A percentile compares a stretch with the other conserved stretches of the same genome.
Evolutionary conservation across 2,888 invertebrate species (phyloP).

Genomic region (Nemapogon koenigi): DNA sequence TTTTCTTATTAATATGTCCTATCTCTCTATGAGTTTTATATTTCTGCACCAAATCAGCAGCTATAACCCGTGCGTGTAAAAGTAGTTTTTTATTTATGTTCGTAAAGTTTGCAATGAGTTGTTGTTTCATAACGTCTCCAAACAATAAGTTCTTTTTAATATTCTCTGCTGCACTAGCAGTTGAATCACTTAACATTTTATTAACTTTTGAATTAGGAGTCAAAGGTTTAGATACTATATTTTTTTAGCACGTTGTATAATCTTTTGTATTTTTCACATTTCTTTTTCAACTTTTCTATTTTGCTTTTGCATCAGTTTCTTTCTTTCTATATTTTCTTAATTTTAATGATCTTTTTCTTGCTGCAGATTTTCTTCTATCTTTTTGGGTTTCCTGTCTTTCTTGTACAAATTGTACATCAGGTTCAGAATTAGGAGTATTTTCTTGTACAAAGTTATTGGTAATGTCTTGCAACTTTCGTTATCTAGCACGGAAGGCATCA

Average conservation of each 20-base stretch:
- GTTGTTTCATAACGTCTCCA: constrained; percentile 15
- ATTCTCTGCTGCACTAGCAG: constrained; percentile 14
- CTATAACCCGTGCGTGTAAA: constrained; percentile 13
- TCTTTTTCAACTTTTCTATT: constrained; percentile 13
- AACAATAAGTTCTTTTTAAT: constrained; percentile 16
- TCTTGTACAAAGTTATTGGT: constrained; percentile 10
- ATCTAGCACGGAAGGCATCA: too few species aligned
- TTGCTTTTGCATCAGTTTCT: constrained; percentile 11
- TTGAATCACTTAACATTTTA: constrained; percentile 11
- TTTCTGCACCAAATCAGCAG: constrained; percentile 7
- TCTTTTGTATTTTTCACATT: constrained; percentile 14
- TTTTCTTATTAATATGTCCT: constrained; percentile 11
- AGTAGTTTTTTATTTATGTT: constrained; percentile 13
- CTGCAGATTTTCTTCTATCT: too few species aligned
- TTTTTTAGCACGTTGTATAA: constrained; percentile 16
- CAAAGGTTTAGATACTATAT: too few species aligned
- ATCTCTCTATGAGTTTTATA: constrained; percentile 13
- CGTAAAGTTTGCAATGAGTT: constrained; percentile 15
- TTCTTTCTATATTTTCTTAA: constrained; percentile 12
- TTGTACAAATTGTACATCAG: constrained; percentile 4
- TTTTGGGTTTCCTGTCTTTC: too few species aligned
- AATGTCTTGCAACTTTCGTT: constrained; percentile 12
- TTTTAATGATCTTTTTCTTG: constrained; percentile 15
- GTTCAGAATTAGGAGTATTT: constrained; percentile 10
- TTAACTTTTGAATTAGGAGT: constrained; percentile 16